Evolutionary conservation across 2,797 vertebrate species (phyloP).

Genomic region (Catostomus latipinnis): DNA sequence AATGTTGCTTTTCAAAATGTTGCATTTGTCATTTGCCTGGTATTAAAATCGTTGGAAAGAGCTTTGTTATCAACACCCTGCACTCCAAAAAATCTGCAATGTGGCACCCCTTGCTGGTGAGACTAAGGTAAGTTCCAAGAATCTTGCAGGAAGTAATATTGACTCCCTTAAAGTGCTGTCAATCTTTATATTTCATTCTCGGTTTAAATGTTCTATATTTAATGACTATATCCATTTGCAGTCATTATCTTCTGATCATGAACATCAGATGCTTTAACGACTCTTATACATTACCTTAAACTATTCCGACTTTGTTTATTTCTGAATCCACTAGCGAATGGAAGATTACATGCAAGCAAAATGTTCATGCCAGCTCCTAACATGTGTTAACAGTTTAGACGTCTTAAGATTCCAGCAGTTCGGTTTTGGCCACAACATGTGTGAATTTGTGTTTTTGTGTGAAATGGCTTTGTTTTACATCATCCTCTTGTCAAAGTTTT

Average conservation of each 20-base stretch:
- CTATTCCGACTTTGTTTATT: constrained; percentile 36
- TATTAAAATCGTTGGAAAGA: constrained; percentile 87
- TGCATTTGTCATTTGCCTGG: neutral
- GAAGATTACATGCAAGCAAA: constrained; percentile 39
- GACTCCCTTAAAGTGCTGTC: no score
- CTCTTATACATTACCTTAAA: constrained; percentile 34
- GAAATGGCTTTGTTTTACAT: constrained; percentile 36
- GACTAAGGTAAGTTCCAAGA: constrained; percentile 85
- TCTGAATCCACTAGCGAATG: constrained; percentile 29
- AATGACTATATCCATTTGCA: constrained; percentile 14
- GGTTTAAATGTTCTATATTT: neutral
- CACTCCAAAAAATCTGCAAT: constrained; percentile 97
- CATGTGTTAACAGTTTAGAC: constrained; percentile 56
- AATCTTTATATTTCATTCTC: constrained; percentile 1
- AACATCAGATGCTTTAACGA: neutral
- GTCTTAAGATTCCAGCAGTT: constrained; percentile 49
- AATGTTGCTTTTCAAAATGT: constrained; percentile 1
- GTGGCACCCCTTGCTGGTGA: constrained; percentile 97
- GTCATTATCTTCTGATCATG: constrained; percentile 5
- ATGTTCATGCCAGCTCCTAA: constrained; percentile 27
- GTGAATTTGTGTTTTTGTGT: constrained; percentile 45
- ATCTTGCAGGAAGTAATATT: neutral
- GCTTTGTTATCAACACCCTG: constrained; percentile 95
- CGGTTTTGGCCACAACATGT: constrained; percentile 45
- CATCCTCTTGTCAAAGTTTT: constrained; percentile 41